Evolutionary conservation across 1,140 invertebrate genomes (phyloP).

Genomic region (Psix sp.): DNA sequence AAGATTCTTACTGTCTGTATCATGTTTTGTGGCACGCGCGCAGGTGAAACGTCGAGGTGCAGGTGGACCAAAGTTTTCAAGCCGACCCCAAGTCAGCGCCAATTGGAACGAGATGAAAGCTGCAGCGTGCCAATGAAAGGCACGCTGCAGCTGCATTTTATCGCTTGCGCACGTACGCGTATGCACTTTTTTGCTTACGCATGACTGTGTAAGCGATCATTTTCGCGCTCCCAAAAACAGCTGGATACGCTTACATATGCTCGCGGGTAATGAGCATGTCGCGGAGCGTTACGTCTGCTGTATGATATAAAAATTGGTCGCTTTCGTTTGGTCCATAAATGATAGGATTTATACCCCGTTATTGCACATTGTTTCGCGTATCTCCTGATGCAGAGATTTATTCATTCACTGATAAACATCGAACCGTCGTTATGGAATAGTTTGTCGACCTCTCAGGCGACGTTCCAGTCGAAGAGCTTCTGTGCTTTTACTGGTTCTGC

Average conservation of each 20-base stretch:
- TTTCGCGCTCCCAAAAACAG: constrained; percentile 54
- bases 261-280: constrained; percentile 46
- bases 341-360: constrained; percentile 27
- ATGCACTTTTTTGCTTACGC: constrained; percentile 50
- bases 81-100: constrained; percentile 58
- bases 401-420: constrained; percentile 52
- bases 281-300: constrained; percentile 41
- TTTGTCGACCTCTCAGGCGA: constrained; percentile 56
- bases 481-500: constrained; percentile 20
- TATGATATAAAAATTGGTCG: constrained; percentile 22
- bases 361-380: constrained; percentile 51
- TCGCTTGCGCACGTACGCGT: constrained; percentile 47
- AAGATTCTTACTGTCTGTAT: no score
- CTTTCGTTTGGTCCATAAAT: constrained; percentile 50
- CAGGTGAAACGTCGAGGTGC: constrained; percentile 70
- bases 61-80: constrained; percentile 68
- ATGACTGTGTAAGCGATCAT: constrained; percentile 56
- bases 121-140: constrained; percentile 50
- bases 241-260: constrained; percentile 43
- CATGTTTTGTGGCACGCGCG: constrained; percentile 60
- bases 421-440: constrained; percentile 45
- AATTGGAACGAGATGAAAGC: constrained; percentile 65
- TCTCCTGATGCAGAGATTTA: constrained; percentile 50
- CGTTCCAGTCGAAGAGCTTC: constrained; percentile 37
- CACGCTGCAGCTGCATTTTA: constrained; percentile 67